Evolutionary conservation across 2,113 vertebrate genomes (phyloP).

Genomic region (Pao palembangensis): DNA sequence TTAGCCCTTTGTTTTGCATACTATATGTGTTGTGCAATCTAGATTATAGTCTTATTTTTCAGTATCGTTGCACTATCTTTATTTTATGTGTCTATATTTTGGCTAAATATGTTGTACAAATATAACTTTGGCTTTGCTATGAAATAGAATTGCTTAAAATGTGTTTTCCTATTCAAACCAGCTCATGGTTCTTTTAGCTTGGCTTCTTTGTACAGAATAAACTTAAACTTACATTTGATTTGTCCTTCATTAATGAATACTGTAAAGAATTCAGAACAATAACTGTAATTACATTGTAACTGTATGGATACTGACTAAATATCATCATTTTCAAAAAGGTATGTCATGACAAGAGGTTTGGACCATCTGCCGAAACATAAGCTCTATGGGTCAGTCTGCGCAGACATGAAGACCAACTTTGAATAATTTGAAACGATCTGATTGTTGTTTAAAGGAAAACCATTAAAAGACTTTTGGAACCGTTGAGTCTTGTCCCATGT

Average conservation of each 20-base stretch:
- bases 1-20: constrained; percentile 59
- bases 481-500: constrained; percentile 43
- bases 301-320: constrained; percentile 64
- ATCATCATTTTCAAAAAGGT: constrained; percentile 53
- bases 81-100: constrained; percentile 54
- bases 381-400: constrained; percentile 19
- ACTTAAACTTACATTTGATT: constrained; percentile 65
- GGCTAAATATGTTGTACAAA: constrained; percentile 52
- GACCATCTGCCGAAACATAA: constrained; percentile 34
- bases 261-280: constrained; percentile 60
- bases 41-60: constrained; percentile 62
- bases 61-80: constrained; percentile 59
- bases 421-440: constrained; percentile 60
- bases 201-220: constrained; percentile 74
- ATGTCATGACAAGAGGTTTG: constrained; percentile 43
- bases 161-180: constrained; percentile 64
- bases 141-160: constrained; percentile 58
- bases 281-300: constrained; percentile 64
- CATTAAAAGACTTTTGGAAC: constrained; percentile 73
- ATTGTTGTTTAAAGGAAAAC: constrained; percentile 65
- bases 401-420: constrained; percentile 46
- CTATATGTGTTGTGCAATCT: constrained; percentile 67
- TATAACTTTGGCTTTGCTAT: constrained; percentile 68
- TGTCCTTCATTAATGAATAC: constrained; percentile 67
- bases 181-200: constrained; percentile 66